These are phyloP conservation scores for Panagrolaimus sp. DNA, from an alignment of 1,140 invertebrate genomes.

Conservation along the genomic window DNA sequence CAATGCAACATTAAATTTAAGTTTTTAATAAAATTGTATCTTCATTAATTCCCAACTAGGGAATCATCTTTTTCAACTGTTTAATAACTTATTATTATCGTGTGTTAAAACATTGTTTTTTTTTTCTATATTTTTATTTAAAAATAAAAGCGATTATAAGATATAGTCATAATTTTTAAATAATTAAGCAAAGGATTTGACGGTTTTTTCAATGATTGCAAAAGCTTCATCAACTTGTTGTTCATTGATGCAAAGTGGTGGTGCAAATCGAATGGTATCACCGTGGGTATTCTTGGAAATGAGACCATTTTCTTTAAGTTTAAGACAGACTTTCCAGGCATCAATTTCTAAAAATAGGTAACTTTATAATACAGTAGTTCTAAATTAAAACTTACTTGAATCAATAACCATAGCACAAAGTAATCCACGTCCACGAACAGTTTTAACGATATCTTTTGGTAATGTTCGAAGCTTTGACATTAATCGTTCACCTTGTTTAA, in stretches of 20 bases:
- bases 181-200: constrained; percentile 37
- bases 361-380: constrained; percentile 2
- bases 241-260: constrained; percentile 82
- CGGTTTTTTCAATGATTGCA: constrained; percentile 70
- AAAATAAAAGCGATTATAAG: too few relatives aligned
- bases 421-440: constrained; percentile 83
- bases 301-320: constrained; percentile 78
- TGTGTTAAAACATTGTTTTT: too few relatives aligned
- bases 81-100: too few relatives aligned
- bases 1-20: constrained; percentile 8
- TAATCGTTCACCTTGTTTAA: constrained; percentile 73
- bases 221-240: constrained; percentile 73
- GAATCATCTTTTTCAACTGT: too few relatives aligned
- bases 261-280: constrained; percentile 86
- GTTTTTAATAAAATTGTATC: constrained; percentile 43
- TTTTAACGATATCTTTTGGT: constrained; percentile 70
- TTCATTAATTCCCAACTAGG: constrained; percentile 61
- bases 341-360: constrained; percentile 67
- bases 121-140: too few relatives aligned
- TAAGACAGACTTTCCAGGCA: constrained; percentile 84
- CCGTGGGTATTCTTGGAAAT: constrained; percentile 93
- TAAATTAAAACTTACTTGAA: constrained; percentile 65
- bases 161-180: too few relatives aligned
- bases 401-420: constrained; percentile 91
- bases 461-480: constrained; percentile 70